A percentile compares a stretch with the other conserved stretches of the same genome.
Conservation (phyloP, 2,797 vertebrate species). For the Rhinella marina region DNA sequence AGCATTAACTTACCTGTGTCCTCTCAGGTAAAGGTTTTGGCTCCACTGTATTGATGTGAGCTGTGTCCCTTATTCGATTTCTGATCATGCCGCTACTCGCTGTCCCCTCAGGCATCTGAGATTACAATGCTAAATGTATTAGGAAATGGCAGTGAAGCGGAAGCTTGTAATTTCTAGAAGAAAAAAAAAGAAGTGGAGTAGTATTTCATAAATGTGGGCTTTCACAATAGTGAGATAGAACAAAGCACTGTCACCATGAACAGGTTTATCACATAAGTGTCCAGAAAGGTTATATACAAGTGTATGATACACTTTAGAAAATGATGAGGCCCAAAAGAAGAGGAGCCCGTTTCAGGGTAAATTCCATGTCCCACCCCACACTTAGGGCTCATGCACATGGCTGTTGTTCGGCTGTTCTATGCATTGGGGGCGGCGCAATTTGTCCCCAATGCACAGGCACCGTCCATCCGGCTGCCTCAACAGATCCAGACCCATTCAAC, state of each 20-base stretch:
- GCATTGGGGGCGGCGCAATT: too few relatives aligned
- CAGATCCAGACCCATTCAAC: too few relatives aligned
- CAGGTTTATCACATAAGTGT: too few relatives aligned
- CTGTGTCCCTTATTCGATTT: background rate
- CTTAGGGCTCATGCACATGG: too few relatives aligned
- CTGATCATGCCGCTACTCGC: background rate
- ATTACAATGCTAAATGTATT: background rate
- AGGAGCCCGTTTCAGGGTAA: too few relatives aligned
- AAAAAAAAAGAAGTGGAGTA: conserved; percentile 34
- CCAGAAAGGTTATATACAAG: background rate
- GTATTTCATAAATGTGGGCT: conserved; percentile 41
- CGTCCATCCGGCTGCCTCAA: too few relatives aligned
- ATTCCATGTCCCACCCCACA: too few relatives aligned
- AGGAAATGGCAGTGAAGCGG: conserved; percentile 37
- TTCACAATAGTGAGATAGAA: background rate
- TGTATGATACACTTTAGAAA: background rate
- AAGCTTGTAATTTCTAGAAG: conserved; percentile 19
- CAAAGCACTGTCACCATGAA: background rate
- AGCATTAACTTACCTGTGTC: background rate
- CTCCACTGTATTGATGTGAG: background rate
- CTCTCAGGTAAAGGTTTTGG: background rate
- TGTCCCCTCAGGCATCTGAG: background rate
- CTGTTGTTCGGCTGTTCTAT: too few relatives aligned
- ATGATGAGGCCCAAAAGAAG: too few relatives aligned
- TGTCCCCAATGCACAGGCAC: too few relatives aligned